Conservation (phyloP, 2,888 invertebrate species). For the Desoria tigrina region DNA sequence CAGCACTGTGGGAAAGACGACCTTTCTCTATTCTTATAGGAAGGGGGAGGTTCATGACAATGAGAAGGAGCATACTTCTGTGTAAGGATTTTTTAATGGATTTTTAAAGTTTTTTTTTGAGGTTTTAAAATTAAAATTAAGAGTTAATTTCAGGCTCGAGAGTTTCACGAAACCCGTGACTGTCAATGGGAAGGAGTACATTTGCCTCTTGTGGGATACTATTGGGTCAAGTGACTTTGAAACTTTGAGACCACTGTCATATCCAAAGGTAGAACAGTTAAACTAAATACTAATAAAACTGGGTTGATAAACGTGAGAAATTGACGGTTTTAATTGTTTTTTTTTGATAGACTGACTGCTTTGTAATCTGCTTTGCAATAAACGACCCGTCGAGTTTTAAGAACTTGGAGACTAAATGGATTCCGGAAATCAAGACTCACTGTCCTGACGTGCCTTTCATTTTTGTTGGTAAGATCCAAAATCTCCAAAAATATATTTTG, state of each 20-base stretch:
- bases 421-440: conserved; percentile 79
- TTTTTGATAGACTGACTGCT: conserved; percentile 75
- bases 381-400: conserved; percentile 76
- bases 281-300: no score
- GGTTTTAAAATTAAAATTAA: conserved; percentile 2
- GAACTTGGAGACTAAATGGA: conserved; percentile 81
- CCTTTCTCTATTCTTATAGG: conserved; percentile 82
- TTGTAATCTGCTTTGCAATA: conserved; percentile 81
- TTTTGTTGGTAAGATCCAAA: conserved; percentile 67
- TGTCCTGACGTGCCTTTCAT: conserved; percentile 74
- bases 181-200: conserved; percentile 74
- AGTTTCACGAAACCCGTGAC: conserved; percentile 74
- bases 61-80: conserved; percentile 70
- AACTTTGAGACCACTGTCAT: conserved; percentile 35
- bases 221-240: conserved; percentile 56
- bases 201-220: conserved; percentile 86
- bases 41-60: conserved; percentile 79
- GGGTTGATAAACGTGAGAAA: not conserved
- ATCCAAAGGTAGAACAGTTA: conserved; percentile 31
- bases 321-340: not conserved
- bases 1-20: conserved; percentile 89
- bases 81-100: conserved; percentile 67
- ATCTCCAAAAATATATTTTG: not conserved
- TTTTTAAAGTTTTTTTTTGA: not conserved
- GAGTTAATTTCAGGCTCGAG: conserved; percentile 66